Evolutionary conservation across 2,113 vertebrate genomes (phyloP).

Genomic region (Ochotona curzoniae): DNA sequence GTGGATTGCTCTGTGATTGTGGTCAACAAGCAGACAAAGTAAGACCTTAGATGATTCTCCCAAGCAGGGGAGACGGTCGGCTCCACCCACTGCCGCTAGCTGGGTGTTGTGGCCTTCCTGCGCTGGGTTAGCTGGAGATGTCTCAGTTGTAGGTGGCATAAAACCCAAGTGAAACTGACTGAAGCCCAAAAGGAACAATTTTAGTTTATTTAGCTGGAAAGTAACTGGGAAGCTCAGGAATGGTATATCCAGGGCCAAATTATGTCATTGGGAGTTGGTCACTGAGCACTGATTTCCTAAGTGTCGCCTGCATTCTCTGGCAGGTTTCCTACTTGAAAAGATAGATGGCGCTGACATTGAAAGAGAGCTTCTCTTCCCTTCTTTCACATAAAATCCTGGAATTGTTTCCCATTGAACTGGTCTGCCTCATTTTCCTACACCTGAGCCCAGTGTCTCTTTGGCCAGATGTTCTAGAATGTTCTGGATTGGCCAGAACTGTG

Average conservation of each 20-base stretch:
- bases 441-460: neutral
- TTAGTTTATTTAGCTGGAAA: neutral
- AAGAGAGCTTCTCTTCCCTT: neutral
- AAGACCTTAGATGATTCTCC: slow-evolving; percentile 79
- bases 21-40: slow-evolving; percentile 98
- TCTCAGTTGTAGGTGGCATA: neutral
- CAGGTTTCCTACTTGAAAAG: slow-evolving; percentile 18
- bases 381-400: neutral
- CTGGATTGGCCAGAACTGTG: neutral
- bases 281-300: neutral
- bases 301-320: neutral
- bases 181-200: neutral
- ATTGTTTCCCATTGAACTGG: neutral
- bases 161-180: neutral
- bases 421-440: neutral
- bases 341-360: neutral
- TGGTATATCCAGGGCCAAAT: neutral
- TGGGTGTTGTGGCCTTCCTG: neutral
- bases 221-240: neutral
- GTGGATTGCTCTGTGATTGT: slow-evolving; percentile 99
- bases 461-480: neutral
- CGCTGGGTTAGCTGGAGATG: neutral
- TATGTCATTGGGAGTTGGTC: neutral
- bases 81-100: neutral
- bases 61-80: neutral